phyloP scores from a whole-genome alignment of 1,140 invertebrate genomes.

The Ceratosolen fusciceps region DNA sequence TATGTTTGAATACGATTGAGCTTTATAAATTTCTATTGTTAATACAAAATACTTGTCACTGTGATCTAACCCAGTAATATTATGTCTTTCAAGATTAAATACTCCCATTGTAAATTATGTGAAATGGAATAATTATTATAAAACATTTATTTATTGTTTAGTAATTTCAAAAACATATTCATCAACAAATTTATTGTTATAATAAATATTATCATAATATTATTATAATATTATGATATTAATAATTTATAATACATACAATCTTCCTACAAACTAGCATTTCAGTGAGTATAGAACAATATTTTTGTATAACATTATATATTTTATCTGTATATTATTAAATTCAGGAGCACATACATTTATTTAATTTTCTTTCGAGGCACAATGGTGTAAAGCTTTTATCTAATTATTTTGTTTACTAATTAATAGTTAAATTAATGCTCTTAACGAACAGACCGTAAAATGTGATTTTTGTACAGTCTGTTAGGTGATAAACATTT shows the following conservation, averaged over 20 bases:
- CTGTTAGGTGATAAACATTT: no score
- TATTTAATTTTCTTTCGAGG: conserved; percentile 28
- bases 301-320: conserved; percentile 31
- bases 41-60: conserved; percentile 53
- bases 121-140: conserved; percentile 26
- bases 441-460: conserved; percentile 15
- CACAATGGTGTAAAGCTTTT: conserved; percentile 37
- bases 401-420: conserved; percentile 9
- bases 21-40: conserved; percentile 51
- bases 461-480: conserved; percentile 18
- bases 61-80: conserved; percentile 58
- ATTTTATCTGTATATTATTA: conserved; percentile 33
- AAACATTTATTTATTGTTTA: conserved; percentile 5
- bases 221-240: no score
- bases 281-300: conserved; percentile 35
- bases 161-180: conserved; percentile 1
- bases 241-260: conserved; percentile 25
- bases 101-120: conserved; percentile 35
- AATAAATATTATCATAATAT: no score
- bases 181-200: conserved; percentile 30
- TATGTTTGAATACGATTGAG: conserved; percentile 49
- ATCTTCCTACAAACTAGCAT: conserved; percentile 38
- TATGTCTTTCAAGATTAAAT: conserved; percentile 28
- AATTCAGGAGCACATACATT: conserved; percentile 2
- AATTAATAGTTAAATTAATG: conserved; percentile 12